Evolutionary conservation across 2,797 vertebrate genomes (phyloP).

Genomic region (Crax fasciolata): DNA sequence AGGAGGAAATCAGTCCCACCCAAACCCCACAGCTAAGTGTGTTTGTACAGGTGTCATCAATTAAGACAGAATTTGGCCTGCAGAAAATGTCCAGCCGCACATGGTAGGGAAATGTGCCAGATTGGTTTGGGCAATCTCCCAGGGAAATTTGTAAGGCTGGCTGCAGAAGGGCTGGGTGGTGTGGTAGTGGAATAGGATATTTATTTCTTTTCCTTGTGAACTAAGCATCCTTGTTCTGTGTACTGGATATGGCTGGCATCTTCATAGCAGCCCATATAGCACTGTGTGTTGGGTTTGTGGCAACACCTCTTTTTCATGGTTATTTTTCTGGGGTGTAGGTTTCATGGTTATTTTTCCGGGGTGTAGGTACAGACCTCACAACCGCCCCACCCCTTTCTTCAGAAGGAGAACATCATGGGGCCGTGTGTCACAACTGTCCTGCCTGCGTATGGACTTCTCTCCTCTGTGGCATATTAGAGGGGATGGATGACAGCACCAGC

Average conservation of each 20-base stretch:
- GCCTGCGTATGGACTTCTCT: background rate
- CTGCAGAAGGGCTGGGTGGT: background rate
- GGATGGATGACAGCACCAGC: background rate
- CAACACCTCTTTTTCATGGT: background rate
- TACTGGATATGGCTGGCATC: background rate
- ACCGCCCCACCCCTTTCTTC: background rate
- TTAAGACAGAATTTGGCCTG: background rate
- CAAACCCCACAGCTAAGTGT: background rate
- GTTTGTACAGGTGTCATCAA: background rate
- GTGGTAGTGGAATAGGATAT: background rate
- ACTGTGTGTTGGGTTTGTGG: background rate
- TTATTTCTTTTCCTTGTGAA: background rate
- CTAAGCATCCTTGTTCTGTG: background rate
- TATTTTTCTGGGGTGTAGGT: background rate
- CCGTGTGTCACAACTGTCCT: background rate
- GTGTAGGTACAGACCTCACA: background rate
- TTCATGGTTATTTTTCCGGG: background rate
- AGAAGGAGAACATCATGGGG: background rate
- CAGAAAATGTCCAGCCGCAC: background rate
- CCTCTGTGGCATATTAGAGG: background rate
- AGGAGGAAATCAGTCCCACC: background rate
- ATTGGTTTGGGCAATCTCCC: background rate
- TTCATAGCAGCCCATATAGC: background rate
- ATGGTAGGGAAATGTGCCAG: background rate
- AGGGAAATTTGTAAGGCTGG: rapidly evolving